Evolutionary conservation across 1,140 invertebrate genomes (phyloP), one percentile per base, ranked within the genome.

Genomic region (Drosophila teissieri): DNA sequence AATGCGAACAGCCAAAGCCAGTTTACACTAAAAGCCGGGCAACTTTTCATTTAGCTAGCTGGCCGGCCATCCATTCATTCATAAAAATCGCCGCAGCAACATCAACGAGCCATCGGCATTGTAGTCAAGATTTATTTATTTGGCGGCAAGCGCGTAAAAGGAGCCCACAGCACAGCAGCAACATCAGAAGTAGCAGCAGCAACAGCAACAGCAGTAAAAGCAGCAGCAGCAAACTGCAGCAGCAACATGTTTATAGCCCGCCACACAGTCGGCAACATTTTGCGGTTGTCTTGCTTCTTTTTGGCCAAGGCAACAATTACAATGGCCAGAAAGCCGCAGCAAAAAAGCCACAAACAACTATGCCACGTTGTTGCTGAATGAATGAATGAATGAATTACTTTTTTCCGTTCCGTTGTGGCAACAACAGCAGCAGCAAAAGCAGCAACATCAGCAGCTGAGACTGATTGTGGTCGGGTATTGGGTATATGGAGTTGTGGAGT

Each of bases 71-170:
- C 84, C 79, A 70, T 83, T 83, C 81, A 85, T 85, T 85, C 81
- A 85, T 85, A 88, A 86, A 88, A 86, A 88, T 51, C 44, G 45
- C 68, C 65, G 40, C 65, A 64, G 34, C 76, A 48, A 48, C 46
- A 48, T n/a, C 68, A 64, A 68, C 61, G 45, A 49, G 57, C 65
- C 56, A 40, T 67, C 62, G 73, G 72, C 54, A 76, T 76, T 76
- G 73, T 76, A 75, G 70, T 53, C 69, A 69, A 75, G 83, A 83
- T 88, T 88, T 82, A 88, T 88, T 89, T 88, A 86, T 88, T 89
- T 89, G 69, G 79, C 83, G 67, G 73, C 73, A 76, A 67, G 52
- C 73, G 73, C 83, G 83, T 89, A 88, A 89, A 88, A 83, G 79
- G 84, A 88, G 83, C 64, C 82, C 78, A 77, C 56, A 48, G 73